Conservation (phyloP, 1,140 invertebrate genomes). For the Drosophila kurseongensis region DNA sequence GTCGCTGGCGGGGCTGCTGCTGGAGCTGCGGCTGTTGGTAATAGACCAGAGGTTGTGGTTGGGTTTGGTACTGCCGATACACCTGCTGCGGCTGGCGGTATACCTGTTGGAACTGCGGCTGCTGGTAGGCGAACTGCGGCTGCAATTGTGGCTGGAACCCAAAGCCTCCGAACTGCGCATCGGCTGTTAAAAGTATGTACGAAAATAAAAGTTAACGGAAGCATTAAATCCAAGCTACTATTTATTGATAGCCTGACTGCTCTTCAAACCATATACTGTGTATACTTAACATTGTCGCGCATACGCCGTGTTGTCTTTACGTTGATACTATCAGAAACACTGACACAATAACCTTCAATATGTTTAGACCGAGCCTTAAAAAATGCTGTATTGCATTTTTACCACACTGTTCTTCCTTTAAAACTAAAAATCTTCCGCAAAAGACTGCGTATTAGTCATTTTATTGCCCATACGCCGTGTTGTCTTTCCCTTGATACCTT, state of each 20-base stretch:
- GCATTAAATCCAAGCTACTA: no score
- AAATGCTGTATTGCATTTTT: no score
- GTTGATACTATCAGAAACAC: no score
- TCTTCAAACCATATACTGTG: not conserved
- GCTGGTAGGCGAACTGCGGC: constrained; percentile 25
- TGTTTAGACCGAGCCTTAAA: no score
- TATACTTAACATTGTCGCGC: constrained; percentile 5
- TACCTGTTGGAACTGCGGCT: constrained; percentile 15
- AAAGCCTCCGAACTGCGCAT: constrained; percentile 59
- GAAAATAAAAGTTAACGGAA: not conserved
- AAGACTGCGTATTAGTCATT: constrained; percentile 9
- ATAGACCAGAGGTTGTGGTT: constrained; percentile 9
- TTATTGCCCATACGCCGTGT: not conserved
- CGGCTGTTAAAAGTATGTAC: constrained; percentile 4
- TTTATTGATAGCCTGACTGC: no score
- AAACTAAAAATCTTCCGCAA: no score
- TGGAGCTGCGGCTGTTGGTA: constrained; percentile 21
- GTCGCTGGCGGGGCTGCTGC: constrained; percentile 13
- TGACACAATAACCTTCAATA: no score
- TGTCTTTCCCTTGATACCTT: not conserved
- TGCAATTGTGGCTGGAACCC: constrained; percentile 51
- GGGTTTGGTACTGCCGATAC: constrained; percentile 7
- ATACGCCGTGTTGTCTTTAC: not conserved
- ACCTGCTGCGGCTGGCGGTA: constrained; percentile 16
- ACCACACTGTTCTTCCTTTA: no score